Conservation (phyloP, 2,113 vertebrate genomes). For the Hoplias malabaricus region DNA sequence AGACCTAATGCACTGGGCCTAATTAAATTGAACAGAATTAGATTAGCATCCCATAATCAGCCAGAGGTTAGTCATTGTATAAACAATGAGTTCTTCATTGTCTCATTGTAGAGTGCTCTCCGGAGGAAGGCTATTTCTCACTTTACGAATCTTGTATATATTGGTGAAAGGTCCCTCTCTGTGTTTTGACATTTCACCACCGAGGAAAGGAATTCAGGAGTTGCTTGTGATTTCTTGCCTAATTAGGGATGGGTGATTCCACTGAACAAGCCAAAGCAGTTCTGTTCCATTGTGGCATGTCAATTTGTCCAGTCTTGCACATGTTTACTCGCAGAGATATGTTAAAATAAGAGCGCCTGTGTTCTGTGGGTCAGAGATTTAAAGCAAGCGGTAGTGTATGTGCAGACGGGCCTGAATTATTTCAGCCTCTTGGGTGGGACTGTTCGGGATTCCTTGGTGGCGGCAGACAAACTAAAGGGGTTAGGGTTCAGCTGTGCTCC, state of each 20-base stretch:
- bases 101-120: background rate
- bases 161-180: background rate
- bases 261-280: background rate
- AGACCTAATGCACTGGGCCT: background rate
- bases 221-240: slow-evolving; percentile 20
- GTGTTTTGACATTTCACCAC: slow-evolving; percentile 14
- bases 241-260: slow-evolving; percentile 15
- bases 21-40: background rate
- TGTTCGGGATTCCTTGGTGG: slow-evolving; percentile 47
- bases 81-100: background rate
- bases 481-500: slow-evolving; percentile 49
- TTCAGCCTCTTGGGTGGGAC: slow-evolving; percentile 36
- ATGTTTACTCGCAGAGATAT: background rate
- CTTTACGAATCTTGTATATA: background rate
- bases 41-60: background rate
- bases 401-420: slow-evolving; percentile 14
- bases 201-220: background rate
- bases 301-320: slow-evolving; percentile 4
- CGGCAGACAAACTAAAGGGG: slow-evolving; percentile 39
- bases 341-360: background rate
- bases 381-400: background rate
- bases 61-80: background rate
- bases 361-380: background rate
- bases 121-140: background rate
- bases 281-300: slow-evolving; percentile 3